These are phyloP conservation scores for Hydrotaea cyrtoneurina DNA, from an alignment of 2,888 invertebrate species.

Conservation along the genomic window DNA sequence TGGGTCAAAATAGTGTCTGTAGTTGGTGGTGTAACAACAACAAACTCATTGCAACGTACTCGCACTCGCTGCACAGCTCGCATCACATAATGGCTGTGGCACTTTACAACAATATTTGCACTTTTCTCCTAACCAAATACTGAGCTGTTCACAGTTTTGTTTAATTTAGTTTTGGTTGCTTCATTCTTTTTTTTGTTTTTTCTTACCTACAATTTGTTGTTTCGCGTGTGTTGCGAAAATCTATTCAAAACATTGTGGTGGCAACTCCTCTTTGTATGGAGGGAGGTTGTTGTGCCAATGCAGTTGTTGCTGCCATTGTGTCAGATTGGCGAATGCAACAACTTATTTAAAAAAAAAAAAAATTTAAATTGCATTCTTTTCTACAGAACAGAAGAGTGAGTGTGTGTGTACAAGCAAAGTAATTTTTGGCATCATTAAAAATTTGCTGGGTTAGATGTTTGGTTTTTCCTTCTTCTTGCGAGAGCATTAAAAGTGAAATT, in stretches of 20 bases:
- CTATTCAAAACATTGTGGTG: not conserved
- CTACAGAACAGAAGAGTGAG: not conserved
- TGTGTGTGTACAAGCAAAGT: not conserved
- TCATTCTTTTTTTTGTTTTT: not conserved
- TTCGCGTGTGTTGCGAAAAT: constrained; percentile 12
- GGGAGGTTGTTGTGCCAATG: not conserved
- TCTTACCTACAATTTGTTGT: not conserved
- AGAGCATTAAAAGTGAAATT: too few relatives aligned
- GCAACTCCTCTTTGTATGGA: not conserved
- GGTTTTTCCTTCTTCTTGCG: too few relatives aligned
- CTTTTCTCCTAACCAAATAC: constrained; percentile 25
- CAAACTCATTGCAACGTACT: not conserved
- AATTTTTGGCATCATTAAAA: constrained; percentile 19
- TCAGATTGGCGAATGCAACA: constrained; percentile 6
- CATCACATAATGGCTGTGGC: not conserved
- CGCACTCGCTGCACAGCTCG: not conserved
- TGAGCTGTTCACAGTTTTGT: constrained; percentile 13
- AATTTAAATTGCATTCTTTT: constrained; percentile 16
- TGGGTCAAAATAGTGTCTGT: constrained; percentile 16
- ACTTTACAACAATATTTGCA: constrained; percentile 23
- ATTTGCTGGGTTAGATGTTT: not conserved
- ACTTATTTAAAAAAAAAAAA: not conserved
- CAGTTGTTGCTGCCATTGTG: not conserved
- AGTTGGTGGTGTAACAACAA: constrained; percentile 11
- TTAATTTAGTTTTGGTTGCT: constrained; percentile 10